Evolutionary conservation across 2,113 vertebrate species (phyloP).

Genomic region (Myotis yumanensis): DNA sequence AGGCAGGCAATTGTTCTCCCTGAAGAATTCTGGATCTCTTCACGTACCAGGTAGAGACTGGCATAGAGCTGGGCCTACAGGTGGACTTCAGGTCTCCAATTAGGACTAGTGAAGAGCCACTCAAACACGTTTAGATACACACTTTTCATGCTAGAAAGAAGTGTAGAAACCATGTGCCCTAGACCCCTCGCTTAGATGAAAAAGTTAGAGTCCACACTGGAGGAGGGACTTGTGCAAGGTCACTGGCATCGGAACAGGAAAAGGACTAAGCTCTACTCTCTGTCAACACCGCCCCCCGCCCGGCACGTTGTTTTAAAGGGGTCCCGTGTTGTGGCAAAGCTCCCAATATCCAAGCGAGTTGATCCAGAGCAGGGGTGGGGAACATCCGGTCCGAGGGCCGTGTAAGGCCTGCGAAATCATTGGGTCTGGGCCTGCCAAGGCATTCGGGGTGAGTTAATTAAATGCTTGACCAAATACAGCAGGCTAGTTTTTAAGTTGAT

Average conservation of each 20-base stretch:
- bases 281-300: rapidly evolving
- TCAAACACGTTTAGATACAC: neutral
- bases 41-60: too few relatives aligned
- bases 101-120: neutral
- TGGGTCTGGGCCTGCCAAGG: too few relatives aligned
- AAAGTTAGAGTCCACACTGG: neutral
- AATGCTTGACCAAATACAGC: too few relatives aligned
- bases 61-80: neutral
- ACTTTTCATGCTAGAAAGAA: neutral
- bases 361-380: neutral
- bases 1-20: neutral
- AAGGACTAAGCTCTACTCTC: neutral
- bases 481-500: too few relatives aligned
- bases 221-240: neutral
- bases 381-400: too few relatives aligned
- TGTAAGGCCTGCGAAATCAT: too few relatives aligned
- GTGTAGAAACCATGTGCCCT: neutral
- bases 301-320: neutral
- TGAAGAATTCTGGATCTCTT: neutral
- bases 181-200: neutral
- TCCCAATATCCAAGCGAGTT: neutral
- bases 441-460: too few relatives aligned
- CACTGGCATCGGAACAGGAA: neutral
- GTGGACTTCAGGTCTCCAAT: neutral
- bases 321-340: neutral